Percentiles rank a stretch among this genome's conserved stretches.
phyloP scores from a whole-genome alignment of 2,888 invertebrate genomes.

The Hanleya hanleyi region DNA sequence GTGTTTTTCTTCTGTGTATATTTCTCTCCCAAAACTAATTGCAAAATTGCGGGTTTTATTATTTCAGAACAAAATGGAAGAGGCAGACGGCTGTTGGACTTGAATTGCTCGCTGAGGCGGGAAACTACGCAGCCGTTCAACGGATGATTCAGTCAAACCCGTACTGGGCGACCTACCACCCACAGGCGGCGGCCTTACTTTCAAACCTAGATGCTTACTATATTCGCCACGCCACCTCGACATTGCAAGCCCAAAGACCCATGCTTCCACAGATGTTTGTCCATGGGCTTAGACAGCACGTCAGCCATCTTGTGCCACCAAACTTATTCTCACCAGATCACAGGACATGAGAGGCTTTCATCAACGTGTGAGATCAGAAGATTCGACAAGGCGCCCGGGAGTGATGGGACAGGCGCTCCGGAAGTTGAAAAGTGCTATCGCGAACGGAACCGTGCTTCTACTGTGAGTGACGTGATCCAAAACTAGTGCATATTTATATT shows the following conservation, averaged over 20 bases:
- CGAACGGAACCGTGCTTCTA: no score
- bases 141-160: conserved; percentile 79
- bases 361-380: no score
- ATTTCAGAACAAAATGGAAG: conserved; percentile 97
- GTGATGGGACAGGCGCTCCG: no score
- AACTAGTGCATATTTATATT: no score
- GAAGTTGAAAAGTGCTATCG: no score
- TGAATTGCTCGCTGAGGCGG: conserved; percentile 96
- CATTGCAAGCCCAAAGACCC: conserved; percentile 54
- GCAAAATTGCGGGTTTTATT: not conserved
- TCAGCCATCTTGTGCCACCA: conserved; percentile 33
- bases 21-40: no score
- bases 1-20: no score
- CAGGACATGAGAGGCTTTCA: conserved; percentile 2
- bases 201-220: conserved; percentile 67
- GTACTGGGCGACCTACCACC: conserved; percentile 73
- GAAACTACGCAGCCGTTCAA: conserved; percentile 99
- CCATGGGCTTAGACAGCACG: conserved; percentile 46
- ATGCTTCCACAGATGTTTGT: conserved; percentile 68
- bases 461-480: no score
- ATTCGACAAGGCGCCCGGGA: no score
- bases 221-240: conserved; percentile 44
- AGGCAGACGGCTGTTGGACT: conserved; percentile 98
- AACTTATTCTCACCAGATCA: not conserved
- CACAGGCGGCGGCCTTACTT: conserved; percentile 62